Percentiles rank a stretch among this genome's conserved stretches.
These are phyloP conservation scores for Onychomys torridus DNA, from an alignment of 2,797 vertebrate species.

Conservation along the genomic window DNA sequence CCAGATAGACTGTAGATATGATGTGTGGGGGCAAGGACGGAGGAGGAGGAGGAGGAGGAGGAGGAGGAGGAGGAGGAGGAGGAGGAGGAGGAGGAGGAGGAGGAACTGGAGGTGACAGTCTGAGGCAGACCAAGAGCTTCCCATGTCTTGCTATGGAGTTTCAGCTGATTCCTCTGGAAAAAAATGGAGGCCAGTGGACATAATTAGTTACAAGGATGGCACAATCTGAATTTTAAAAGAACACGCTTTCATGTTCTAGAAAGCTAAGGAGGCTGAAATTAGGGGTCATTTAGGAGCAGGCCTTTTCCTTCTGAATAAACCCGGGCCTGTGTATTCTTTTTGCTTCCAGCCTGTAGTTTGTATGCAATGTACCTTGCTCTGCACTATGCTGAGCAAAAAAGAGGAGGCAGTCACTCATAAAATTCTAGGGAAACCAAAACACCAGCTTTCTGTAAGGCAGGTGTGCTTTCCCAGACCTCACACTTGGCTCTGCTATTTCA, in stretches of 20 bases:
- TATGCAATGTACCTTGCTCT: not conserved
- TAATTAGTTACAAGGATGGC: not conserved
- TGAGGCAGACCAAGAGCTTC: not conserved
- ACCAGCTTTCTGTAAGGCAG: not conserved
- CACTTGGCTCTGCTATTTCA: not conserved
- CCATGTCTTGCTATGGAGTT: not conserved
- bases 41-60: not conserved
- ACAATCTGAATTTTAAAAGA: not conserved
- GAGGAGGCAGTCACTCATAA: not conserved
- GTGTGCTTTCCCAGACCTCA: not conserved
- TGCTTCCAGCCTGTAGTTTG: not conserved
- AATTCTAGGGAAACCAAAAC: not conserved
- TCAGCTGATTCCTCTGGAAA: not conserved
- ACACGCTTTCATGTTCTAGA: not conserved
- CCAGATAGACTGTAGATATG: not conserved
- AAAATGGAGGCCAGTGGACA: not conserved
- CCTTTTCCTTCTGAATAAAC: conserved; percentile 41
- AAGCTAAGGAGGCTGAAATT: not conserved
- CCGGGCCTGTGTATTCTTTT: not conserved
- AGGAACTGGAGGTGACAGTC: not conserved
- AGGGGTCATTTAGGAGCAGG: not conserved
- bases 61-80: conserved; percentile 47
- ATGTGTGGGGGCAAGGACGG: not conserved
- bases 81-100: not conserved
- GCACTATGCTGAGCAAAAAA: not conserved